phyloP scores from a whole-genome alignment of 2,797 vertebrate species.

The Bovichtus variegatus region DNA sequence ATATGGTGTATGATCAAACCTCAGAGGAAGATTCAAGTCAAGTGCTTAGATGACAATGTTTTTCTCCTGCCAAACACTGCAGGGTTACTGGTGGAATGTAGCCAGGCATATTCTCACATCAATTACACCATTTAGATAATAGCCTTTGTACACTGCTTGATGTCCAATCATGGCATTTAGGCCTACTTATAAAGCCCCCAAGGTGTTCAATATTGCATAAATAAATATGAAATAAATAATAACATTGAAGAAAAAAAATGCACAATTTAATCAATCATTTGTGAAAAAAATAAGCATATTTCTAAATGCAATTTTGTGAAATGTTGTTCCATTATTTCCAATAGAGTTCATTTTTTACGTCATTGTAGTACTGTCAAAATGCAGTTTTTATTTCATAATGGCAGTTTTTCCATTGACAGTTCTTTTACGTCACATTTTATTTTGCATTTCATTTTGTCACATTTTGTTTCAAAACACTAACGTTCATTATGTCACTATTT shows the following conservation, averaged over 20 bases:
- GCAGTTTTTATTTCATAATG: not conserved
- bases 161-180: slow-evolving; percentile 37
- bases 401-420: not conserved
- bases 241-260: not conserved
- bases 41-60: slow-evolving; percentile 57
- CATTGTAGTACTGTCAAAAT: no score
- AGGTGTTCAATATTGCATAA: not conserved
- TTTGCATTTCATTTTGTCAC: no score
- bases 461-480: no score
- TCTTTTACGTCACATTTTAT: not conserved
- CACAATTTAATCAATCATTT: not conserved
- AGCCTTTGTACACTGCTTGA: slow-evolving; percentile 41
- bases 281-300: not conserved
- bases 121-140: slow-evolving; percentile 63
- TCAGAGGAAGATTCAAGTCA: slow-evolving; percentile 70
- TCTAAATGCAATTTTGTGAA: no score
- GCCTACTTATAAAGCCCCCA: not conserved
- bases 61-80: slow-evolving; percentile 57
- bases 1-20: slow-evolving; percentile 68
- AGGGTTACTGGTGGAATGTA: slow-evolving; percentile 52
- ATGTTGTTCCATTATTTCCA: no score
- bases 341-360: no score
- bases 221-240: not conserved
- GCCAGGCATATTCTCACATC: slow-evolving; percentile 64
- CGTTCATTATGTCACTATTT: no score